Percentiles rank a stretch among this genome's conserved stretches.
phyloP scores from a whole-genome alignment of 2,888 invertebrate genomes.

The Asteroscopus sphinx region DNA sequence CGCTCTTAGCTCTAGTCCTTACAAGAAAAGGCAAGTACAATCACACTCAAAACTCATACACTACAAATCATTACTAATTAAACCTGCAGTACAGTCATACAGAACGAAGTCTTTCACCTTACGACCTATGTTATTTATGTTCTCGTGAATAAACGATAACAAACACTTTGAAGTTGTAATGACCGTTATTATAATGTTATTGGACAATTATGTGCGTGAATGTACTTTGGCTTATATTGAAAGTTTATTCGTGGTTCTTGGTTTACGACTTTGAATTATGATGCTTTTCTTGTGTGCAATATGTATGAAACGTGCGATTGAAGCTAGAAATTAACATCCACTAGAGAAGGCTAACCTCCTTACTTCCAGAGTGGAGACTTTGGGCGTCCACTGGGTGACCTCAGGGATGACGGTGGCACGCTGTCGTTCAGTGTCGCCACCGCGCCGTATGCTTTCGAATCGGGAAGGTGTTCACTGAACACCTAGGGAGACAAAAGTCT shows the following conservation, averaged over 20 bases:
- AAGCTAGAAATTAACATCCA: neutral
- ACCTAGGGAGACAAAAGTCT: no score
- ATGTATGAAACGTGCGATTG: neutral
- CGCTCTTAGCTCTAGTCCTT: no score
- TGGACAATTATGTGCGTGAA: constrained; percentile 48
- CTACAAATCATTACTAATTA: neutral
- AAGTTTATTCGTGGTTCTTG: constrained; percentile 28
- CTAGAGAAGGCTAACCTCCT: neutral
- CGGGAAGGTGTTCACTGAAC: no score
- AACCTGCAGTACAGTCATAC: constrained; percentile 41
- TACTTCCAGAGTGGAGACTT: no score
- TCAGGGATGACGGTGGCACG: no score
- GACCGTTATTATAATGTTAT: constrained; percentile 56
- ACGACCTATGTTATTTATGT: constrained; percentile 62
- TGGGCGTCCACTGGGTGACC: no score
- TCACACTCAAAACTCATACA: constrained; percentile 16
- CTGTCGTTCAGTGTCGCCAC: no score
- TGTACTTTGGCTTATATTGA: constrained; percentile 33
- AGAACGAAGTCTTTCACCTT: constrained; percentile 53
- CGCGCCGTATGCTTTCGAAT: no score
- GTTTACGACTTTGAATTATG: constrained; percentile 29
- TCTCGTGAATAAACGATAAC: constrained; percentile 52
- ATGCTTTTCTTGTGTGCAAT: constrained; percentile 7
- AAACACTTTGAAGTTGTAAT: constrained; percentile 63
- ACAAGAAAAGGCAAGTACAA: constrained; percentile 28